phyloP scores from a whole-genome alignment of 2,113 vertebrate genomes.

The Epinephelus cyanopodus region DNA sequence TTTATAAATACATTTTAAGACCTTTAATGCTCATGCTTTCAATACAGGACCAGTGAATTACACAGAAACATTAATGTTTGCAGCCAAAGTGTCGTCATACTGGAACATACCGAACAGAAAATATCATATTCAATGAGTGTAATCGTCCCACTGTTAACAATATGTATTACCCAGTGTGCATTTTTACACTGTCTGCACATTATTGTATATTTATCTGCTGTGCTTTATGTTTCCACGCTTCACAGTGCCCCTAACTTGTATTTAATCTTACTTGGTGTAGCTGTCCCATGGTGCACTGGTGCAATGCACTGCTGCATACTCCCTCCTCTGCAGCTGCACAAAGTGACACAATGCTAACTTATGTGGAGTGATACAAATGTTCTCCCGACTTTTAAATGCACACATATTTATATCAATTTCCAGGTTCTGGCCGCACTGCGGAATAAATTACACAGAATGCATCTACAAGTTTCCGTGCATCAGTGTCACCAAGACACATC shows the following conservation, averaged over 20 bases:
- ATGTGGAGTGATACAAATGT: conserved; percentile 3
- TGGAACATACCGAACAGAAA: not conserved
- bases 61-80: not conserved
- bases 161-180: not conserved
- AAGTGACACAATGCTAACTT: not conserved
- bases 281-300: conserved; percentile 4
- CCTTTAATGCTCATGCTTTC: not conserved
- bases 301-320: not conserved
- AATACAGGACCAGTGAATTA: not conserved
- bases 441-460: not conserved
- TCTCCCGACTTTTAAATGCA: not conserved
- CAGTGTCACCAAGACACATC: not conserved
- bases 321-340: conserved; percentile 16
- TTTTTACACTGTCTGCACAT: not conserved
- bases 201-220: not conserved
- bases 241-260: not conserved
- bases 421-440: no score
- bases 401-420: not conserved
- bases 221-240: not conserved
- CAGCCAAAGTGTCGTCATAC: not conserved
- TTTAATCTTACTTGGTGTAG: not conserved
- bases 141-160: not conserved
- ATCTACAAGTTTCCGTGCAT: not conserved
- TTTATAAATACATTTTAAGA: not conserved
- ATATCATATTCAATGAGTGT: not conserved